Evolutionary conservation across 1,140 invertebrate species (phyloP).

Genomic region (Pachypeltis micranthus): DNA sequence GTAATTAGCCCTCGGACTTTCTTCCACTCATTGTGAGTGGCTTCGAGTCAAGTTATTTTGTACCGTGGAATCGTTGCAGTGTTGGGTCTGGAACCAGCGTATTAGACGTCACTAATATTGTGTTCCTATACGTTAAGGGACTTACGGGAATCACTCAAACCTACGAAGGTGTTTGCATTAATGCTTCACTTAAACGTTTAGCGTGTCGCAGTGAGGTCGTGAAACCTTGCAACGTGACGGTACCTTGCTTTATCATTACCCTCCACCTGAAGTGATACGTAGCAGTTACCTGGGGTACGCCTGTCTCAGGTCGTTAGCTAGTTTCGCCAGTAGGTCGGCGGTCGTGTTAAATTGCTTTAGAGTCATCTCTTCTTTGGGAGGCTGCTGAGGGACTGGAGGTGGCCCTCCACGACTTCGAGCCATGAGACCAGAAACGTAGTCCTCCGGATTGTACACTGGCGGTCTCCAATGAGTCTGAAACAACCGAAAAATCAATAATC

Average conservation of each 20-base stretch:
- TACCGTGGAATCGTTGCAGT: no score
- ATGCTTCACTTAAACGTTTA: no score
- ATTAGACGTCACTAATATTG: no score
- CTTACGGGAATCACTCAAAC: no score
- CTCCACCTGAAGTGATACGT: neutral
- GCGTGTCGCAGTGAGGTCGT: no score
- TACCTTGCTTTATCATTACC: neutral
- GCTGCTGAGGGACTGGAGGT: slow-evolving; percentile 18
- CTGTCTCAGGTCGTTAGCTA: slow-evolving; percentile 68
- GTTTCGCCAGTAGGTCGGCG: slow-evolving; percentile 75
- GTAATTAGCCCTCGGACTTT: no score
- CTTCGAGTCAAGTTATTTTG: no score
- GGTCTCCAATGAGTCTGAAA: slow-evolving; percentile 65
- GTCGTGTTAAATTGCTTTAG: slow-evolving; percentile 72
- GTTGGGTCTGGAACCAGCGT: no score
- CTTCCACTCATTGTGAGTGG: no score
- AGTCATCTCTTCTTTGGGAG: slow-evolving; percentile 59
- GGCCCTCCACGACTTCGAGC: slow-evolving; percentile 51
- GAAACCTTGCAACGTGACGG: neutral
- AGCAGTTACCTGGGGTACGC: slow-evolving; percentile 69
- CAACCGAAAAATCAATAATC: slow-evolving; percentile 21
- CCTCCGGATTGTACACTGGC: slow-evolving; percentile 74
- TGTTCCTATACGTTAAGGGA: no score
- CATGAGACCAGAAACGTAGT: slow-evolving; percentile 60
- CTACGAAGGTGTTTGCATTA: no score